Evolutionary conservation across 2,797 vertebrate species (phyloP), one percentile per base, ranked within the genome.

Genomic region (Discoglossus pictus): DNA sequence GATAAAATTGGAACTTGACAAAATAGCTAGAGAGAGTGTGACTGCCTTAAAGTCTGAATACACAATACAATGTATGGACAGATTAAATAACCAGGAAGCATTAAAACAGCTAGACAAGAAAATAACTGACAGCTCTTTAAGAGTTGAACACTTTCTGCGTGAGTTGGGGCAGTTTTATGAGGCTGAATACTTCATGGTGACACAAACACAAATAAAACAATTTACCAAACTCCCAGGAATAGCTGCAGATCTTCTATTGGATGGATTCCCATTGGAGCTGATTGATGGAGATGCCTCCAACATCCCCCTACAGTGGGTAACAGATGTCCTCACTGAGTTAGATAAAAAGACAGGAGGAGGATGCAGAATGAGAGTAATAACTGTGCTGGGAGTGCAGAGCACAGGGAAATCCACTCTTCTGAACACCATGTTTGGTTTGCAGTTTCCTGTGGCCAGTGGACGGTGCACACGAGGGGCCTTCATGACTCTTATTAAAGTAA

Each of bases 141-240:
- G 87, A 1, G 84, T 92, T 66, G 91, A 93, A 54, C 90, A 94
- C 73, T 94, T 92, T 66, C 68, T 93, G 50, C 85, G 90, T 47
- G 92, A 94, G 71, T 86, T 94, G 84, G 89, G 88, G 0, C 80
- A 92, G 27, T 73, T 93, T 59, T 93, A 89, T 21, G 90, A 94
- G 73, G 72, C 91, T 0, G 88, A 89, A 27, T 77, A 83, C 39
- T 81, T 75, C 2, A 79, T 88, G 7, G 68, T 80, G 34, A 82
- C 68, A 48, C 74, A 76, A 0, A 72, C 75, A 25, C 68, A 62
- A 58, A 38, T 78, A 48, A 72, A 81, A 60, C 84, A 88, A 8
- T 50, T 27, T 2, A 38, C 15, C 6, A 20, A 58, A 13, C 53
- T 66, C 13, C 64, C 64, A 9, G 13, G 15, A 56, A 48, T 66